Base-by-base conservation (phyloP, 2,797 vertebrate species). In the Anisognathus igniventris region DNA sequence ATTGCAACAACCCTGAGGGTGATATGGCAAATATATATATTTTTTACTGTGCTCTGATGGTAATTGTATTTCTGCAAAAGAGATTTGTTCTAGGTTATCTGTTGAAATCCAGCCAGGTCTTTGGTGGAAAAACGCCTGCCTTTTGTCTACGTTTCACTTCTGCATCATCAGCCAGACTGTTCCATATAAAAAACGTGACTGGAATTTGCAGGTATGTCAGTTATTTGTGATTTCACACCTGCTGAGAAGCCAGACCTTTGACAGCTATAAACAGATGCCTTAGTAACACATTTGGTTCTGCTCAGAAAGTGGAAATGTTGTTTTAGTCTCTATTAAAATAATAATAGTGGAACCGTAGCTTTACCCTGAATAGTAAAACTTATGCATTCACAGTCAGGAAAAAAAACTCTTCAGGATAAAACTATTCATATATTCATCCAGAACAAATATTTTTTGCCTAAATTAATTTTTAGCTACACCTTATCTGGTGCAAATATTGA, bases 201-300 rank as follows among this genome's bases (percentile, higher is more conserved):
- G 50, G 85, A 92, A 90, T 91, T 83, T 74, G 45, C n/a, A 89
- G 65, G 37, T 76, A 79, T 39, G 53, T 78, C 39, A 62, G 42
- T 83, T 91, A 67, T 61, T 90, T 65, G 37, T 72, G 60, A 74
- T 89, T 94, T 92, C 12, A 8, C 87, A 50, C 86, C 80, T 71
- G 68, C 42, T 93, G 57, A 3, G 9, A 88, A 91, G 76, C 68
- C 93, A 91, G 79, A 84, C 42, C 50, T 86, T 42, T 83, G 72
- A 68, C 60, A 88, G 64, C 84, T 67, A 80, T 67, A 83, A 94
- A 86, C 90, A 96, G 82, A 79, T 85, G 85, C 25, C 45, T 80
- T 40, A 83, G 33, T 33, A 91, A 80, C 54, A 56, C 44, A n/a
- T 84, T 91, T 74, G 44, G 50, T 61, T 86, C 50, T 83, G 62